A percentile compares a stretch with the other conserved stretches of the same genome.
Conservation (phyloP, 2,888 invertebrate genomes). For the Agrochola lychnidis region DNA sequence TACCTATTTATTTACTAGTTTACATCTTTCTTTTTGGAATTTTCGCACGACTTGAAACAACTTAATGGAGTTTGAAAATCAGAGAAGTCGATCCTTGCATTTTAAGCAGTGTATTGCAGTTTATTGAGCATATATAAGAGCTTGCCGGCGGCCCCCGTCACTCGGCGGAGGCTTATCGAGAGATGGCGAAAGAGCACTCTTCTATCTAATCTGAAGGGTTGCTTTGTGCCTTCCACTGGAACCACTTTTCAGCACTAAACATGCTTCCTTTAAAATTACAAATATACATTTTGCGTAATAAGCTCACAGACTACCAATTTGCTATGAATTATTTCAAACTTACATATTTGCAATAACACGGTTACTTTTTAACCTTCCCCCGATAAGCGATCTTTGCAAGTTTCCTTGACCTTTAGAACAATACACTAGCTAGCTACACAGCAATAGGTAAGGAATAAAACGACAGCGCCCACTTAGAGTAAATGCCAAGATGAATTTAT, state of each 20-base stretch:
- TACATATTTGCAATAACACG: conserved; percentile 2
- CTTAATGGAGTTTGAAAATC: conserved; percentile 17
- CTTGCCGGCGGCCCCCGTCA: conserved; percentile 58
- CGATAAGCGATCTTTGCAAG: conserved; percentile 28
- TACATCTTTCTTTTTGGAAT: neutral
- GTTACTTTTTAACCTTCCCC: conserved; percentile 22
- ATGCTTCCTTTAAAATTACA: conserved; percentile 74
- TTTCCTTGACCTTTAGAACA: conserved; percentile 63
- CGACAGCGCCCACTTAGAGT: conserved; percentile 49
- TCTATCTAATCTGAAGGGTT: conserved; percentile 82
- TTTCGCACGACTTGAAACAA: conserved; percentile 6
- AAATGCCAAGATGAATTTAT: conserved; percentile 60
- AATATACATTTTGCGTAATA: conserved; percentile 44
- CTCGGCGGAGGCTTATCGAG: conserved; percentile 82
- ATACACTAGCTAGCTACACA: conserved; percentile 52
- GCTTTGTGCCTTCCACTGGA: conserved; percentile 85
- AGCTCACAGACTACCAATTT: neutral
- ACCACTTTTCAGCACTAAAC: conserved; percentile 79
- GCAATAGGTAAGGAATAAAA: conserved; percentile 39
- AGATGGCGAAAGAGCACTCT: conserved; percentile 83
- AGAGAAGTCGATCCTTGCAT: conserved; percentile 43
- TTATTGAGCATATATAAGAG: conserved; percentile 78
- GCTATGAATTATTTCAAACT: neutral
- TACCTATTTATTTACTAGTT: conserved; percentile 14
- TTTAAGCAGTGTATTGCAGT: conserved; percentile 69